phyloP scores from a whole-genome alignment of 2,888 invertebrate species.

The Tuta absoluta region DNA sequence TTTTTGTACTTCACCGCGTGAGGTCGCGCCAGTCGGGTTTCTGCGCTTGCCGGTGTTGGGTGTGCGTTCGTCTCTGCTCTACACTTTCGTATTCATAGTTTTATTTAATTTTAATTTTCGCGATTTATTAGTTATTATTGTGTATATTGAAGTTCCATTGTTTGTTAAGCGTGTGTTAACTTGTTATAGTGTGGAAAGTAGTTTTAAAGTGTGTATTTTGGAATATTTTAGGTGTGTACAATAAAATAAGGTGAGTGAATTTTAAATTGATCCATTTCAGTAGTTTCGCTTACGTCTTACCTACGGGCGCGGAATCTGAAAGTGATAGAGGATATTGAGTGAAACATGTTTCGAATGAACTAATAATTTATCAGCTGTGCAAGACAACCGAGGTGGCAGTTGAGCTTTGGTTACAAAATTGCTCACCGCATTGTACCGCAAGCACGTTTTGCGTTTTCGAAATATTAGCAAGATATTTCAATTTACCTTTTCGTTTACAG shows the following conservation, averaged over 20 bases:
- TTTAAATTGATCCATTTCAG: constrained; percentile 19
- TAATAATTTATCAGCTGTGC: not conserved
- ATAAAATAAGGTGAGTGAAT: constrained; percentile 58
- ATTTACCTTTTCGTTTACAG: no score
- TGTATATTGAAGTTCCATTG: constrained; percentile 32
- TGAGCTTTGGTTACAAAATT: constrained; percentile 27
- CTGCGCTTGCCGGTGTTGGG: constrained; percentile 68
- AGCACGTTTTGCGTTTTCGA: constrained; percentile 28
- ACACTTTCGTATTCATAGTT: constrained; percentile 63
- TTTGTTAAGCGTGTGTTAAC: constrained; percentile 32
- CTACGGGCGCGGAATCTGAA: not conserved
- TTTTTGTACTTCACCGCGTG: constrained; percentile 58
- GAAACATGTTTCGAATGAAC: not conserved
- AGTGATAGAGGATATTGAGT: not conserved
- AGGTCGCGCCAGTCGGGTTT: constrained; percentile 75
- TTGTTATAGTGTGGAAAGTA: constrained; percentile 48
- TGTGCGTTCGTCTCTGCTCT: constrained; percentile 64
- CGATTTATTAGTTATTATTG: constrained; percentile 31
- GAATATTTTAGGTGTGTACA: constrained; percentile 48
- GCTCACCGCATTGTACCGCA: constrained; percentile 9
- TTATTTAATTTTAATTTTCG: constrained; percentile 37
- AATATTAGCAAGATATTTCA: not conserved
- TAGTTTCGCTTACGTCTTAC: not conserved
- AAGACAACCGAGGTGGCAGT: not conserved
- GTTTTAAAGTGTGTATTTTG: constrained; percentile 54